Base-by-base conservation (phyloP, 2,797 vertebrate genomes). In the Mastacembelus armatus region DNA sequence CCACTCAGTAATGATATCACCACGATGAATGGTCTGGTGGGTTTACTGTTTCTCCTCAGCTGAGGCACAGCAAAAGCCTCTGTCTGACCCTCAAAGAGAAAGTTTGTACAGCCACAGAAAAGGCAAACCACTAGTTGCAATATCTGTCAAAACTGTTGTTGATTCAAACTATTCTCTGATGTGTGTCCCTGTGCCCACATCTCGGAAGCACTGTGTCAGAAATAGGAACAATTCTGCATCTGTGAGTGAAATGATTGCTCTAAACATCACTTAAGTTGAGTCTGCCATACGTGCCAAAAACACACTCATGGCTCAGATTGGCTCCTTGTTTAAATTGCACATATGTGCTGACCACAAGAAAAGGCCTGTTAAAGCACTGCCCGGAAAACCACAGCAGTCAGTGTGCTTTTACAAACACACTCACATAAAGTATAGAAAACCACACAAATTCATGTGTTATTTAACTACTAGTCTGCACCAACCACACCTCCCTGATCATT, bases 261-360 rank as follows among this genome's bases (percentile, higher is more conserved):
- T 92, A 89, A 92, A 88, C 86, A 87, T 89, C 83, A 76, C 78
- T 88, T 83, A 75, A 78, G 76, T 80, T 57, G 18, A 65, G 77
- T 75, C 67, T 77, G 70, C 85, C 73, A 77, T 85, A 86, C 74
- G 62, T 83, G 85, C 78, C 84, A 87, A 83, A 80, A 80, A 84
- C 84, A 74, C 77, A 84, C 70, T 65, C 67, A 1, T 51, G 55
- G 76, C 85, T 90, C 71, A 74, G 77, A 85, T 89, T 85, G 88
- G 90, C 79, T 91, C 74, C 67, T 66, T 81, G 85, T 88, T 90
- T 91, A 90, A 93, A 91, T 89, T 86, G 61, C 91, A 86, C 93
- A 94, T 88, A 93, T 94, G 91, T 91, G 92, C 82, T 61, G 88
- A 90, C 93, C 94, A 94, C 94, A 94, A 94, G 90, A 94, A 94